Evolutionary conservation across 2,113 vertebrate genomes (phyloP).

Genomic region (Myiozetetes cayanensis): DNA sequence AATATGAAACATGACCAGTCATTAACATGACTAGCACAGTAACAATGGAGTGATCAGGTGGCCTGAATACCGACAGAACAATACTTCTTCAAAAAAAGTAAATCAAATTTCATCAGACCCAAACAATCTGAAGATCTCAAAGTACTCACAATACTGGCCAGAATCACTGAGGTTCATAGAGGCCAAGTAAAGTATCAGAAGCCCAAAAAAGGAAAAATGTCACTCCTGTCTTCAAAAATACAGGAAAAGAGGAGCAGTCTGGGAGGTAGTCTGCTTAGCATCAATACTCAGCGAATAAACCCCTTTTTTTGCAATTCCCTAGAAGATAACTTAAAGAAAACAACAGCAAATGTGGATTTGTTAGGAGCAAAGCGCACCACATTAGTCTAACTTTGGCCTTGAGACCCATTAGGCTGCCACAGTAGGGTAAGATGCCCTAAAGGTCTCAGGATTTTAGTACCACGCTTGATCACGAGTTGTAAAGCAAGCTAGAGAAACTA

Average conservation of each 20-base stretch:
- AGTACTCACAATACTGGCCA: not conserved
- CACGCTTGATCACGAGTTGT: not conserved
- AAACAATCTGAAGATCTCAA: not conserved
- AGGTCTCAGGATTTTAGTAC: not conserved
- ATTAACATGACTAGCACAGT: not conserved
- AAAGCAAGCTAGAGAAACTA: not conserved
- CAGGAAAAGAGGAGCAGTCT: not conserved
- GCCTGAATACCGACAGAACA: not conserved
- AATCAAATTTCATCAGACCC: not conserved
- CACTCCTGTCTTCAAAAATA: not conserved
- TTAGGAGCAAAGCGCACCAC: not conserved
- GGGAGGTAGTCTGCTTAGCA: not conserved
- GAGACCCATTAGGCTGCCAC: not conserved
- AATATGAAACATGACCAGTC: not conserved
- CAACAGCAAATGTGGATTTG: not conserved
- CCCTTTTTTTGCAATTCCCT: not conserved
- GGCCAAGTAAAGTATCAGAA: not conserved
- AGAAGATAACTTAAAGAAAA: not conserved
- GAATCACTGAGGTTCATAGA: not conserved
- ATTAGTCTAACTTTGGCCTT: not conserved
- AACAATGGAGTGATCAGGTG: constrained; percentile 10
- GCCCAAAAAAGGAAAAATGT: not conserved
- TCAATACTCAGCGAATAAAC: not conserved
- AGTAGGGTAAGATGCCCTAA: not conserved
- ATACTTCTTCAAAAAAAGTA: not conserved